A percentile compares a stretch with the other conserved stretches of the same genome.
phyloP scores from a whole-genome alignment of 2,888 invertebrate genomes.

The Ochlodes sylvanus region DNA sequence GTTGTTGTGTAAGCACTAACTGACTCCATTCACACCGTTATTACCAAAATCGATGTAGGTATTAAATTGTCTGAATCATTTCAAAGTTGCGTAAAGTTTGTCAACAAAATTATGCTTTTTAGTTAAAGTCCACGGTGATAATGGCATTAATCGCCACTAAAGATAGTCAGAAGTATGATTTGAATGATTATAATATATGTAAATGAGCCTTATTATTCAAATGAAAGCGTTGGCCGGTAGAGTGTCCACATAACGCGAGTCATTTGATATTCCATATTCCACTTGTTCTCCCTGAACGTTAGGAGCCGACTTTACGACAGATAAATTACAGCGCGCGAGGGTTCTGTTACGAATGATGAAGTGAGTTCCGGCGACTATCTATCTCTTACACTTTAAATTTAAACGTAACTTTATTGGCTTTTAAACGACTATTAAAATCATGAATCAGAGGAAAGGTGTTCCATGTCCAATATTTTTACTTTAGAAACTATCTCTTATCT shows the following conservation, averaged over 20 bases:
- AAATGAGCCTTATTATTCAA: constrained; percentile 25
- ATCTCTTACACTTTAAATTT: constrained; percentile 11
- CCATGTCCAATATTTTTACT: too few relatives aligned
- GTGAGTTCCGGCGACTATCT: constrained; percentile 2
- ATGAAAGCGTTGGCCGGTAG: constrained; percentile 9
- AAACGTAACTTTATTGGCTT: background rate
- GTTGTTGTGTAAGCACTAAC: too few relatives aligned
- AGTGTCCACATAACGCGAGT: constrained; percentile 10
- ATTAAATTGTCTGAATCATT: too few relatives aligned
- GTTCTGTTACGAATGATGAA: constrained; percentile 2
- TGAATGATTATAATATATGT: constrained; percentile 9
- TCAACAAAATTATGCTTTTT: too few relatives aligned
- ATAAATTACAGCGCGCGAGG: constrained; percentile 12
- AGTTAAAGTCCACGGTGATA: too few relatives aligned
- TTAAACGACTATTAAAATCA: too few relatives aligned
- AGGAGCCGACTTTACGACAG: constrained; percentile 21
- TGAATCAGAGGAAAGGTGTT: too few relatives aligned
- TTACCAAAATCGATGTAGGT: too few relatives aligned
- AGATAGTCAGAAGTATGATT: constrained; percentile 3
- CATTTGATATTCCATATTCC: constrained; percentile 16
- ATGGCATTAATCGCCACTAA: too few relatives aligned
- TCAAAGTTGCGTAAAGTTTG: too few relatives aligned
- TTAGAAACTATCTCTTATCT: too few relatives aligned
- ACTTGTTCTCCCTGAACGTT: constrained; percentile 7
- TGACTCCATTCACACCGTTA: too few relatives aligned